Evolutionary conservation across 2,113 vertebrate species (phyloP).

Genomic region (Donacobius atricapilla): DNA sequence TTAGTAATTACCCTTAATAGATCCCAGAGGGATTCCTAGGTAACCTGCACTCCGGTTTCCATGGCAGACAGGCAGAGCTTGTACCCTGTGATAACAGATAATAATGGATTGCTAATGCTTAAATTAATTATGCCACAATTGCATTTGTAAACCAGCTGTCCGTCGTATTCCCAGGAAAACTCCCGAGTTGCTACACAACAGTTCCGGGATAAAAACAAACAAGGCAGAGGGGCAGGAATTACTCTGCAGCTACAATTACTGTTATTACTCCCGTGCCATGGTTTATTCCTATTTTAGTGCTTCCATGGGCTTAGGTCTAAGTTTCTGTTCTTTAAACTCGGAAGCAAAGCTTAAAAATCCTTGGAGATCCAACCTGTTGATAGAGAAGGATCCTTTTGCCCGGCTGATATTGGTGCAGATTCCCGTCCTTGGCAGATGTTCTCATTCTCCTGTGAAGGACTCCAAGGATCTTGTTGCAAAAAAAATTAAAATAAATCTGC

Average conservation of each 20-base stretch:
- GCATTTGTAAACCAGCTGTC: conserved; percentile 43
- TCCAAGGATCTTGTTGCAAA: not conserved
- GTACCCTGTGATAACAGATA: not conserved
- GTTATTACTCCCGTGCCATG: not conserved
- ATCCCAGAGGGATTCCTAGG: conserved; percentile 56
- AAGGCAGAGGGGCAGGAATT: not conserved
- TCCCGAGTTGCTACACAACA: not conserved
- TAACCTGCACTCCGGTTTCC: conserved; percentile 59
- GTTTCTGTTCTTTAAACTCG: not conserved
- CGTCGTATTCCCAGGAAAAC: conserved; percentile 17
- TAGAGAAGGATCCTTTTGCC: not conserved
- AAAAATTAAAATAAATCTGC: not conserved
- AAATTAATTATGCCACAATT: conserved; percentile 33
- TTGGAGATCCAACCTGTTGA: not conserved
- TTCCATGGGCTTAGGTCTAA: not conserved
- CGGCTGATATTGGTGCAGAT: fast-evolving
- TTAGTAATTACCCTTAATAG: conserved; percentile 58
- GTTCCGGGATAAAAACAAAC: conserved; percentile 9
- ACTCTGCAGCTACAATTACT: fast-evolving
- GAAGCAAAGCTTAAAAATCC: not conserved
- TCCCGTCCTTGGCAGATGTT: not conserved
- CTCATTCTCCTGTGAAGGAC: not conserved
- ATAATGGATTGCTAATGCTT: conserved; percentile 46
- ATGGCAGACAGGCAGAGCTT: conserved; percentile 48
- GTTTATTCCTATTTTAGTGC: not conserved